Evolutionary conservation across 2,113 vertebrate genomes (phyloP).

Genomic region (Ramphastos sulfuratus): DNA sequence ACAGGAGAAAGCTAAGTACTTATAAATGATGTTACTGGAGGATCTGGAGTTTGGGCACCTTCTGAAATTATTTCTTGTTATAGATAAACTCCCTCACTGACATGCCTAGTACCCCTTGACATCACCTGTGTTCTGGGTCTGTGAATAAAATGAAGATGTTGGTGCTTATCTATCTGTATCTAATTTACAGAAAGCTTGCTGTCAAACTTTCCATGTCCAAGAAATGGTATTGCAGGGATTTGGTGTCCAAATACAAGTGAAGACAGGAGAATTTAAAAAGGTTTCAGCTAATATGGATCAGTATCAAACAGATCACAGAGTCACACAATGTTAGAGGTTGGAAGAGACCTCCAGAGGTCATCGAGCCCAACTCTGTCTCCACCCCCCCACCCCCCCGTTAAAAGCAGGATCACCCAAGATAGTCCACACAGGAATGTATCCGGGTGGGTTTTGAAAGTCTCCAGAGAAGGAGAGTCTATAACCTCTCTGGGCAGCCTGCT

Average conservation of each 20-base stretch:
- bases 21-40: not conserved
- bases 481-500: too few relatives aligned
- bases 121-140: not conserved
- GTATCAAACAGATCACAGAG: not conserved
- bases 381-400: too few relatives aligned
- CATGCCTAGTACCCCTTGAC: not conserved
- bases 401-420: too few relatives aligned
- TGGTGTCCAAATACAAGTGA: not conserved
- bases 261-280: not conserved
- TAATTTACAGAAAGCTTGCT: slow-evolving; percentile 10
- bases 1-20: not conserved
- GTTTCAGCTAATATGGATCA: not conserved
- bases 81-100: not conserved
- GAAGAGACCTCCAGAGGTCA: too few relatives aligned
- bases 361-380: too few relatives aligned
- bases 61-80: not conserved
- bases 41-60: not conserved
- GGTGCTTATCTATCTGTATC: slow-evolving; percentile 36
- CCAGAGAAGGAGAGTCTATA: too few relatives aligned
- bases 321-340: too few relatives aligned
- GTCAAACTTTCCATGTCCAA: slow-evolving; percentile 34
- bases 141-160: slow-evolving; percentile 64
- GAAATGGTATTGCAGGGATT: slow-evolving; percentile 3
- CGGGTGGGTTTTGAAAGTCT: too few relatives aligned
- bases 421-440: too few relatives aligned